A percentile compares a stretch with the other conserved stretches of the same genome.
These are phyloP conservation scores for Anseranas semipalmata DNA, from an alignment of 2,113 vertebrate species.

Conservation along the genomic window DNA sequence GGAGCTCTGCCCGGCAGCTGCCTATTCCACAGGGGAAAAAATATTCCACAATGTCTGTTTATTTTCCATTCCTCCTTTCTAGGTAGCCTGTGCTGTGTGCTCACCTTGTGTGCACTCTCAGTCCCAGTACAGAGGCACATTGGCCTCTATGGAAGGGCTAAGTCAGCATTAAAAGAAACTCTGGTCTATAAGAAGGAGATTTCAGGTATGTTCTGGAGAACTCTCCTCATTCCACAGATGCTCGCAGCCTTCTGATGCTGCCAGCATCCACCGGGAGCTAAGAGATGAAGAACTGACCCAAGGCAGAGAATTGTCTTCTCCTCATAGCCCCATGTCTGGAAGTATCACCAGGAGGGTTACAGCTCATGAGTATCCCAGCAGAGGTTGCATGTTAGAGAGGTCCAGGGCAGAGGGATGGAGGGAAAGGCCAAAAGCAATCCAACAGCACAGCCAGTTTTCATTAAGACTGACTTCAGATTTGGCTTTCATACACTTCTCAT, in stretches of 20 bases:
- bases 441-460: slow-evolving; percentile 1
- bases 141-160: neutral
- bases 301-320: neutral
- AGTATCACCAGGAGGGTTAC: neutral
- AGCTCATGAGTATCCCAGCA: neutral
- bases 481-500: neutral
- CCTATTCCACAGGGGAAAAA: neutral
- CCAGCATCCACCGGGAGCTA: neutral
- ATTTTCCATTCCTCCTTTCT: neutral
- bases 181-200: neutral
- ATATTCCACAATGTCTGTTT: neutral
- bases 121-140: neutral
- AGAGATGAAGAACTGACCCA: neutral
- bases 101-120: neutral
- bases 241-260: neutral
- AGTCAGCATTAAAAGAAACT: neutral
- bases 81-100: neutral
- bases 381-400: neutral
- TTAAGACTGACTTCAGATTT: slow-evolving; percentile 37
- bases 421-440: neutral
- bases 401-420: neutral
- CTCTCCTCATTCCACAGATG: neutral
- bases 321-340: neutral
- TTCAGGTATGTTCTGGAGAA: neutral
- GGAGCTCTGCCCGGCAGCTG: neutral